phyloP scores from a whole-genome alignment of 2,113 vertebrate genomes.

The Tetrax tetrax region DNA sequence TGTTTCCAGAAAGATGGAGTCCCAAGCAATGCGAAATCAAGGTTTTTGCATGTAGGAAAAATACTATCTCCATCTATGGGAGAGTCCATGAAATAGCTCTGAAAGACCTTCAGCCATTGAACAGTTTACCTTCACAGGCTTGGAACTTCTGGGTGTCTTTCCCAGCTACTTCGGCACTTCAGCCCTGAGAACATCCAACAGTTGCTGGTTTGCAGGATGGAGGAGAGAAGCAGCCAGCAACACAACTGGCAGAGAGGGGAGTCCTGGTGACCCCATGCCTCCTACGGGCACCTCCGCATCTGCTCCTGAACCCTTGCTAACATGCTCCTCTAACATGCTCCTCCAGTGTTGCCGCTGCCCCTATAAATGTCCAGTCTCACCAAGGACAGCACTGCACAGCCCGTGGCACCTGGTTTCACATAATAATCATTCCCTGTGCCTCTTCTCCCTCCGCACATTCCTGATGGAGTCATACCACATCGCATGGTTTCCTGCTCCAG shows the following conservation, averaged over 20 bases:
- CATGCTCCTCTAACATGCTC: not conserved
- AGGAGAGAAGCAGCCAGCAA: not conserved
- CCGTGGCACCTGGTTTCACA: accelerated
- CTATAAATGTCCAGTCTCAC: not conserved
- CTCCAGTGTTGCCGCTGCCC: accelerated
- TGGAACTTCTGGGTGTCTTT: not conserved
- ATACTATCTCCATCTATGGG: conserved; percentile 30
- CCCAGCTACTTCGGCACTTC: not conserved
- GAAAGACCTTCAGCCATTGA: not conserved
- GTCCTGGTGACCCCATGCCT: not conserved
- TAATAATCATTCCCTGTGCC: not conserved
- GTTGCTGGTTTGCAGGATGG: not conserved
- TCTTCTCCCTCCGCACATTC: not conserved
- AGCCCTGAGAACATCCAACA: not conserved
- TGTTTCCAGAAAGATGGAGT: not conserved
- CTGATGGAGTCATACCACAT: not conserved
- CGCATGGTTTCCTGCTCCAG: not conserved
- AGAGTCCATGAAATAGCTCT: conserved; percentile 17
- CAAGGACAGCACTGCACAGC: not conserved
- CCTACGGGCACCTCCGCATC: not conserved
- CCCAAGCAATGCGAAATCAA: not conserved
- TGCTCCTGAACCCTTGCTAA: not conserved
- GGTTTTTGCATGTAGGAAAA: not conserved
- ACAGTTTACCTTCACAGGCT: not conserved
- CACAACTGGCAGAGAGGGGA: not conserved